phyloP scores from a whole-genome alignment of 1,140 invertebrate genomes.

The Apis dorsata region DNA sequence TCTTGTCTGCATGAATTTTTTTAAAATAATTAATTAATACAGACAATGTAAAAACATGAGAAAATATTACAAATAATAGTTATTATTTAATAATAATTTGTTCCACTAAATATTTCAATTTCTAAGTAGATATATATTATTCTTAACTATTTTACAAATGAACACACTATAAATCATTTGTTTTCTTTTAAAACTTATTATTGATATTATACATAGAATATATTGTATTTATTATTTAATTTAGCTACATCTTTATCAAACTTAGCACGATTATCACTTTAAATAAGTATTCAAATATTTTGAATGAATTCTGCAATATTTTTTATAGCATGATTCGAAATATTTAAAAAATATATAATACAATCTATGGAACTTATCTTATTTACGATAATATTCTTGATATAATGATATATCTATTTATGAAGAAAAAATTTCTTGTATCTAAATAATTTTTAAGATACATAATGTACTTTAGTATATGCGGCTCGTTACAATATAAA shows the following conservation, averaged over 20 bases:
- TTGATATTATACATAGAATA: too few relatives aligned
- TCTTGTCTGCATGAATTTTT: neutral
- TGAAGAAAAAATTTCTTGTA: neutral
- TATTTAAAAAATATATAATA: neutral
- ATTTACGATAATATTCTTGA: conserved; percentile 6
- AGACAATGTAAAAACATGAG: neutral
- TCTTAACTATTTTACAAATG: conserved; percentile 25
- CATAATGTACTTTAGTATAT: neutral
- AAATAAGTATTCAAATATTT: neutral
- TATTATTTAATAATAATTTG: neutral
- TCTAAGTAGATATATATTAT: conserved; percentile 8
- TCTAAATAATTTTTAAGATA: neutral
- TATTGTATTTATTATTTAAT: conserved; percentile 7
- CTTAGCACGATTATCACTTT: neutral
- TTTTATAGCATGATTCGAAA: neutral
- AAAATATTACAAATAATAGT: conserved; percentile 10
- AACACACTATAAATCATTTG: neutral
- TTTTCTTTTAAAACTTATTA: conserved; percentile 7
- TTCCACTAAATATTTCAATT: neutral
- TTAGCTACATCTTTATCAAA: neutral
- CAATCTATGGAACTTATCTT: conserved; percentile 3
- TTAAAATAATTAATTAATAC: conserved; percentile 7
- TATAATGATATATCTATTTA: conserved; percentile 9
- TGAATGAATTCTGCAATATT: neutral
- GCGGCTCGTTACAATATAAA: conserved; percentile 4